These are phyloP conservation scores for Parazoanthus atlanticus DNA, from an alignment of 92 coral and sea anemone species.

Conservation along the genomic window DNA sequence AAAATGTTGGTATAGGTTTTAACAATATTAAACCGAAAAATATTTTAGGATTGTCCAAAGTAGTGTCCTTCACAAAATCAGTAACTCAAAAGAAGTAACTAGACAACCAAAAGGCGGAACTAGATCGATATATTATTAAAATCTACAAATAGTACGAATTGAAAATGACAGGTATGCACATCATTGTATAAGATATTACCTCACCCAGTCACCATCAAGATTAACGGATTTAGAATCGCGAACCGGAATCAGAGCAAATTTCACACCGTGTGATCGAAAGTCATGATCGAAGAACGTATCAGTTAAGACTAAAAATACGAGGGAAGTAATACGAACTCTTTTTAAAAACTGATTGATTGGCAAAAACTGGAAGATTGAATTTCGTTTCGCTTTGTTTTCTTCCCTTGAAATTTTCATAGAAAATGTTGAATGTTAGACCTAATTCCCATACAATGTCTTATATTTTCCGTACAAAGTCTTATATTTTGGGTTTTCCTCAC, in stretches of 20 bases:
- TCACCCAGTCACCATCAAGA: not conserved
- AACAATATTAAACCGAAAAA: no score
- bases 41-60: no score
- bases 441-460: no score
- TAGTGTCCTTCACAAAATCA: no score
- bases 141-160: not conserved
- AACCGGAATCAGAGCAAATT: not conserved
- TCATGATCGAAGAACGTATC: not conserved
- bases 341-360: not conserved
- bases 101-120: not conserved
- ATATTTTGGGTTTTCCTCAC: no score
- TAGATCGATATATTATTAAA: not conserved
- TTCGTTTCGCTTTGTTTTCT: not conserved
- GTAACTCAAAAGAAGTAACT: no score
- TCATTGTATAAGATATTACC: not conserved
- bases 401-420: not conserved
- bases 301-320: not conserved
- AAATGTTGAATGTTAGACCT: no score
- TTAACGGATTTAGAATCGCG: not conserved
- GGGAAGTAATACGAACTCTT: not conserved
- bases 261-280: slow-evolving; percentile 6
- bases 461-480: no score
- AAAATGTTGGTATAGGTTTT: no score
- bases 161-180: not conserved
- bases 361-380: not conserved